These are phyloP conservation scores for Polyodon spathula DNA, from an alignment of 2,113 vertebrate genomes.

Conservation along the genomic window DNA sequence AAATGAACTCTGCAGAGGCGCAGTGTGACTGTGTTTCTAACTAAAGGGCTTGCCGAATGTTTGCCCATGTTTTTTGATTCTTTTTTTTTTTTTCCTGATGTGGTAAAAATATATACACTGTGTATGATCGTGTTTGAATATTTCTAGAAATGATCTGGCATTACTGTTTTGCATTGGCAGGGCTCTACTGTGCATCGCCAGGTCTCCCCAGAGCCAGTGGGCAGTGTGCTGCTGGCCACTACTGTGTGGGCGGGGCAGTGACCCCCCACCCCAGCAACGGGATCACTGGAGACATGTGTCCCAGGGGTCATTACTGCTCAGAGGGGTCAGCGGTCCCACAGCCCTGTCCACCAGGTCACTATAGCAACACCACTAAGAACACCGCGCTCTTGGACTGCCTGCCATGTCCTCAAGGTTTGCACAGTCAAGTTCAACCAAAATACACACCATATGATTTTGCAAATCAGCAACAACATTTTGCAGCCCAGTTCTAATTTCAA, in stretches of 20 bases:
- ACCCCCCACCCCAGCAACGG: slow-evolving; percentile 51
- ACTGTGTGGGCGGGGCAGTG: slow-evolving; percentile 51
- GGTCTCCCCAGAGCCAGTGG: slow-evolving; percentile 55
- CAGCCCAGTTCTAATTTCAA: neutral
- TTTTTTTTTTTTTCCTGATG: no score
- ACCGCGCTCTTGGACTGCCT: slow-evolving; percentile 52
- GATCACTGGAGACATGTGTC: slow-evolving; percentile 55
- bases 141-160: no score
- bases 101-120: no score
- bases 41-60: no score
- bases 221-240: slow-evolving; percentile 59
- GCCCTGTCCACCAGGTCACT: slow-evolving; percentile 59
- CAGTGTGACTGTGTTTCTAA: no score
- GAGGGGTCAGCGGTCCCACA: slow-evolving; percentile 51
- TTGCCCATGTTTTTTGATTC: no score
- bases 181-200: slow-evolving; percentile 52
- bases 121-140: no score
- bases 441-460: no score
- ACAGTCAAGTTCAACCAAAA: no score
- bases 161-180: slow-evolving; percentile 33
- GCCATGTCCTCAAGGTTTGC: slow-evolving; percentile 63
- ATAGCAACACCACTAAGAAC: slow-evolving; percentile 60
- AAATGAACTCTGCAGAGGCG: no score
- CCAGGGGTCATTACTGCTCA: slow-evolving; percentile 66
- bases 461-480: no score